Evolutionary conservation across 2,113 vertebrate species (phyloP).

Genomic region (Eptatretus burgeri): DNA sequence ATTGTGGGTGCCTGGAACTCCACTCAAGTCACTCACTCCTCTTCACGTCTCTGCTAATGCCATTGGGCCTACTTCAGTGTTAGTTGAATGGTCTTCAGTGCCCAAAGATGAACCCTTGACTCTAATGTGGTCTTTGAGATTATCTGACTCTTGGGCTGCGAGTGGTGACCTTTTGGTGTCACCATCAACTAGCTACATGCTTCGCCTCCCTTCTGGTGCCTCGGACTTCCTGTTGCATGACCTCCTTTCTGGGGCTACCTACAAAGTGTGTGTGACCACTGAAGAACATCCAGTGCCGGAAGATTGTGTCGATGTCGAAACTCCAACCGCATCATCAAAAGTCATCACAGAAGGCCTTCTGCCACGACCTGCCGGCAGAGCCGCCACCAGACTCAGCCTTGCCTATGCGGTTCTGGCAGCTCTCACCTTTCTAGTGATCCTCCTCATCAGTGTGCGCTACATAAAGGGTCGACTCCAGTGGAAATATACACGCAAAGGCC

Average conservation of each 20-base stretch:
- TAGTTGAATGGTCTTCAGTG: not conserved
- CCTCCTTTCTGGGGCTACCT: constrained; percentile 64
- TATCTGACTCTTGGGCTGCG: not conserved
- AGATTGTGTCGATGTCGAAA: constrained; percentile 76
- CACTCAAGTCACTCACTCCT: constrained; percentile 72
- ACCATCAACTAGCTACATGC: constrained; percentile 45
- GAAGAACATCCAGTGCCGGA: constrained; percentile 64
- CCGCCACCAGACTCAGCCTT: constrained; percentile 3
- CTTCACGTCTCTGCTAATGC: constrained; percentile 88
- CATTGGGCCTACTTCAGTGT: constrained; percentile 43
- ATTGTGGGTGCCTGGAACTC: constrained; percentile 25
- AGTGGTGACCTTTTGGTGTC: not conserved
- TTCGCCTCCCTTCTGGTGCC: constrained; percentile 64
- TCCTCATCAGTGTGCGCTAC: constrained; percentile 1
- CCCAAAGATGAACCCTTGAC: too few species aligned
- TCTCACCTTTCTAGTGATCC: not conserved
- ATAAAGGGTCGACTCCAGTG: not conserved
- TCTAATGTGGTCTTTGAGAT: too few species aligned
- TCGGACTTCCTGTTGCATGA: constrained; percentile 83
- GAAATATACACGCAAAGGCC: not conserved
- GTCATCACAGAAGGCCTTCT: not conserved
- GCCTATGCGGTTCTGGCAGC: constrained; percentile 5
- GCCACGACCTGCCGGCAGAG: not conserved
- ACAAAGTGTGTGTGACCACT: constrained; percentile 73
- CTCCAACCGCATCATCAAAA: constrained; percentile 29